Evolutionary conservation across 92 coral and sea anemone genomes (phyloP).

Genomic region (Pocillopora grandis): DNA sequence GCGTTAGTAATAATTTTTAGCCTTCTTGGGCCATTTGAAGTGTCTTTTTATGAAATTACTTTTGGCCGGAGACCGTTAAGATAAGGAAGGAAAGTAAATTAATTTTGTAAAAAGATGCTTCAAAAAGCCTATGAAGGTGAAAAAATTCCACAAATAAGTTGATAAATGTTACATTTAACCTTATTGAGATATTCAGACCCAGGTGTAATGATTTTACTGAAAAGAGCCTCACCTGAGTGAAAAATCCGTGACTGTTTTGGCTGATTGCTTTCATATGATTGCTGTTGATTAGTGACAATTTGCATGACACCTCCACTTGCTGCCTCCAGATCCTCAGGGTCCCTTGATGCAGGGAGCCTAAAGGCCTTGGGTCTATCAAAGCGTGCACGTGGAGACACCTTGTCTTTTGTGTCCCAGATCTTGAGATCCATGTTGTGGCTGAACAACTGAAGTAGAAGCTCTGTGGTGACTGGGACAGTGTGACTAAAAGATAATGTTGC

Average conservation of each 20-base stretch:
- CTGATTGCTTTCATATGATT: constrained; percentile 64
- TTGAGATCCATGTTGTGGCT: constrained; percentile 78
- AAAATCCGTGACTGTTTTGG: constrained; percentile 69
- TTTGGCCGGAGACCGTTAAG: too few species aligned
- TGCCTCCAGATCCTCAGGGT: constrained; percentile 74
- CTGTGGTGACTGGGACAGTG: constrained; percentile 77
- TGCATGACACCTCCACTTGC: constrained; percentile 68
- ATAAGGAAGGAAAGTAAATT: too few species aligned
- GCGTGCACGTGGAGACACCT: constrained; percentile 95
- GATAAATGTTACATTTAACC: too few species aligned
- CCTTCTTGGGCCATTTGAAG: too few species aligned
- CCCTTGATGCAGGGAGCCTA: constrained; percentile 72
- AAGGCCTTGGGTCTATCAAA: constrained; percentile 98
- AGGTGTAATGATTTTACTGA: too few species aligned
- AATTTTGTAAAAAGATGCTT: too few species aligned
- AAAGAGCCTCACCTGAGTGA: not conserved
- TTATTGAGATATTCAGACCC: too few species aligned
- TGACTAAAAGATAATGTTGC: constrained; percentile 39
- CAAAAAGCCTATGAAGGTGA: too few species aligned
- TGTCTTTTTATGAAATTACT: too few species aligned
- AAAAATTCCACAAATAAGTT: too few species aligned
- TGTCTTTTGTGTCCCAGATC: constrained; percentile 97
- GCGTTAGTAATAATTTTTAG: too few species aligned
- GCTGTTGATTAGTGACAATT: constrained; percentile 75
- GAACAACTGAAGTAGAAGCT: constrained; percentile 72